Conservation (phyloP, 1,140 invertebrate species). For the Caerostris darwini region DNA sequence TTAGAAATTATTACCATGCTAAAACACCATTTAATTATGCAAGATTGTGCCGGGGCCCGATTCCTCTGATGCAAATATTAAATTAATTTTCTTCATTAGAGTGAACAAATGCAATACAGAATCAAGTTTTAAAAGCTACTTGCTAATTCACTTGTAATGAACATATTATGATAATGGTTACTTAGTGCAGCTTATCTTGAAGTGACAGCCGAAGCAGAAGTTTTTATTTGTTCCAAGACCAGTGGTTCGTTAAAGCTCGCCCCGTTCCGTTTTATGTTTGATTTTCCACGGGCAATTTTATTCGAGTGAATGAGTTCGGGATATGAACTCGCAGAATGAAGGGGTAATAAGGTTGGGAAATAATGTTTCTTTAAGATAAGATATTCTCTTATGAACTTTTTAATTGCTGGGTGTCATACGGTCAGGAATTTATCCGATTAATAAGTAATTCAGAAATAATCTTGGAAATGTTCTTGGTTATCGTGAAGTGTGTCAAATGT, state of each 20-base stretch:
- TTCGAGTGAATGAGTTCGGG: conserved; percentile 2
- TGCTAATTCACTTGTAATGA: conserved; percentile 57
- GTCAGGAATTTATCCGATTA: background rate
- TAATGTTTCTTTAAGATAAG: conserved; percentile 40
- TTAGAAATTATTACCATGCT: background rate
- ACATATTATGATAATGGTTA: conserved; percentile 58
- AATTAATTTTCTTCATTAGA: conserved; percentile 53
- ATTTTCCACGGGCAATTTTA: conserved; percentile 22
- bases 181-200: conserved; percentile 40
- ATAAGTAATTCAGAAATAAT: conserved; percentile 13
- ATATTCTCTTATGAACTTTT: background rate
- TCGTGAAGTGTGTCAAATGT: background rate
- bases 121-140: conserved; percentile 24
- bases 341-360: background rate
- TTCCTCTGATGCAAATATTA: conserved; percentile 27
- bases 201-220: conserved; percentile 25
- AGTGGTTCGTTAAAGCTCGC: conserved; percentile 15
- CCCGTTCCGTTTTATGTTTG: background rate
- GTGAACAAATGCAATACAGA: conserved; percentile 24
- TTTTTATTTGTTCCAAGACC: conserved; percentile 17
- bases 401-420: background rate
- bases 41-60: background rate
- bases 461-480: background rate
- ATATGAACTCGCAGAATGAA: conserved; percentile 3
- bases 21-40: conserved; percentile 24